Evolutionary conservation across 1,140 invertebrate genomes (phyloP), one percentile per base, ranked within the genome.

Genomic region (Apolygus lucorum): DNA sequence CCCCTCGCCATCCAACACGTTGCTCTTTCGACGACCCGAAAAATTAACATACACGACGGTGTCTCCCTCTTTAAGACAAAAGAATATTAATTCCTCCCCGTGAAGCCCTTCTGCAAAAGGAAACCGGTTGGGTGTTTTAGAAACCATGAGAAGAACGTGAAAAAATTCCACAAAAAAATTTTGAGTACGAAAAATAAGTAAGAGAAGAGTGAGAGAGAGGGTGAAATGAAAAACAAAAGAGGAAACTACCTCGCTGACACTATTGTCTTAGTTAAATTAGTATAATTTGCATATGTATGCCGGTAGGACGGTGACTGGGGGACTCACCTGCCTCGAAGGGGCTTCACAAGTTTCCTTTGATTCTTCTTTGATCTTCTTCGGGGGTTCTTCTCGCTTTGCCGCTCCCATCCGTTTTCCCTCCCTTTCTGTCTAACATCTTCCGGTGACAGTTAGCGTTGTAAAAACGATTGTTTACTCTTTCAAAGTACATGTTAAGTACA

Each of bases 211-310:
- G 52, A 29, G 22, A 52, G 67, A 54, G 27, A 13, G 24, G 65
- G 28, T n/a, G n/a, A 42, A 42, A 25, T 17, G 29, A 49, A 52
- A 49, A 68, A 68, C 54, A 62, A 62, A 62, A 62, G 54, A 62
- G 42, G 42, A 8, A n/a, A 21, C 65, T 67, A 67, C 22, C 28
- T 42, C 34, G 29, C 34, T 29, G 64, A 22, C 2, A 29, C 29
- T 27, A 68, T 68, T 68, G 67, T 68, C 67, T 68, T 68, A 68
- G 67, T 54, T 42, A 68, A 68, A 68, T 68, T 68, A 68, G 67
- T 68, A 54, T 22, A 29, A 68, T 68, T 42, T 68, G 42, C 67
- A 68, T 68, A 68, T 68, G 67, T 68, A 68, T 68, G 52, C 29
- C 25, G 52, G 49, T 24, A 52, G 67, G 62, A 25, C n/a, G 62